Conservation (phyloP, 2,797 vertebrate species). For the Chaunax sp. region DNA sequence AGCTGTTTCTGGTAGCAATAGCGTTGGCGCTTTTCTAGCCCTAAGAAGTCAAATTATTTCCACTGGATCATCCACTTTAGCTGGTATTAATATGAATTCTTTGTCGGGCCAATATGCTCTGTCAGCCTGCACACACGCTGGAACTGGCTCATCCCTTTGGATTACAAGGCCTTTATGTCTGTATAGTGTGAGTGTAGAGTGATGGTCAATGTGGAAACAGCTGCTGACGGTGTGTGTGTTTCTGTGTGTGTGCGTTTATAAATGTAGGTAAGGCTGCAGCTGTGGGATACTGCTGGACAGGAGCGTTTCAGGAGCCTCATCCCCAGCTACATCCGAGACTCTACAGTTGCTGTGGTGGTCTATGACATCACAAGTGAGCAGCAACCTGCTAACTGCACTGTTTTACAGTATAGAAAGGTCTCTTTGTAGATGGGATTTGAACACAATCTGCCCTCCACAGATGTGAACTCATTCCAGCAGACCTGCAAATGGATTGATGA, state of each 20-base stretch:
- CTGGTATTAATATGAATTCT: constrained; percentile 58
- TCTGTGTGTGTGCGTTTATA: constrained; percentile 10
- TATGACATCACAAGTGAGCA: constrained; percentile 94
- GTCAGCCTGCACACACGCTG: constrained; percentile 54
- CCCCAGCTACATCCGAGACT: constrained; percentile 95
- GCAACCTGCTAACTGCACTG: not conserved
- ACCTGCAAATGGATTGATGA: constrained; percentile 97
- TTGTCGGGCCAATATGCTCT: constrained; percentile 53
- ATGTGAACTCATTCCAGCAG: constrained; percentile 95
- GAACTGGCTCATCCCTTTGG: constrained; percentile 60
- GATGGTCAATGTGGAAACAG: constrained; percentile 26
- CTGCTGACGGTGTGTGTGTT: constrained; percentile 25
- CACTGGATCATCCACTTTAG: constrained; percentile 66
- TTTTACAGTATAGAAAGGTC: not conserved
- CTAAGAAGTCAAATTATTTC: constrained; percentile 52
- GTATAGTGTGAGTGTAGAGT: constrained; percentile 24
- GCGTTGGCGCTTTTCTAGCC: constrained; percentile 42
- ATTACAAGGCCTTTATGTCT: constrained; percentile 33
- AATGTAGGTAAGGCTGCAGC: constrained; percentile 90
- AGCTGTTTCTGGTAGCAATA: constrained; percentile 66
- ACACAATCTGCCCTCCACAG: constrained; percentile 72
- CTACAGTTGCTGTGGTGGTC: constrained; percentile 94
- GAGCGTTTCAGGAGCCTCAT: constrained; percentile 95
- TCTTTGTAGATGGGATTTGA: not conserved
- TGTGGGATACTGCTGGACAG: constrained; percentile 95